Conservation (phyloP, 2,888 invertebrate species). For the Drepana falcataria region DNA sequence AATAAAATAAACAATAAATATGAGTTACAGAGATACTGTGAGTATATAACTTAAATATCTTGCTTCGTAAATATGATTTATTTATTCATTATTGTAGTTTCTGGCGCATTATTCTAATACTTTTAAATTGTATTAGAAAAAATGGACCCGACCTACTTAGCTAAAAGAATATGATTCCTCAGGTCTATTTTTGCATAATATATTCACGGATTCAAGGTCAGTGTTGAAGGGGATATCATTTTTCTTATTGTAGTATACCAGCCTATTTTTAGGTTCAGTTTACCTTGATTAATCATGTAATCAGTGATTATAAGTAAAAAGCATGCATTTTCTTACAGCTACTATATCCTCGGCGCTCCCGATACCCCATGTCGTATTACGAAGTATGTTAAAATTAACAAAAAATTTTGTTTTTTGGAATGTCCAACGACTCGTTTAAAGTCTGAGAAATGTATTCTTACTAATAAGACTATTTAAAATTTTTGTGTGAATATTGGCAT, state of each 20-base stretch:
- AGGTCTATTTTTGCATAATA: slow-evolving; percentile 51
- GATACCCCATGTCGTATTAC: slow-evolving; percentile 33
- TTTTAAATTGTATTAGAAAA: too few species aligned
- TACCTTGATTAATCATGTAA: background rate
- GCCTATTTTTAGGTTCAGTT: slow-evolving; percentile 13
- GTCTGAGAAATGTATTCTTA: too few species aligned
- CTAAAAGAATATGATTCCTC: too few species aligned
- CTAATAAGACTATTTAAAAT: too few species aligned
- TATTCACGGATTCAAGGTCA: slow-evolving; percentile 61
- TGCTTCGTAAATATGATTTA: background rate
- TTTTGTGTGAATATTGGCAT: too few species aligned
- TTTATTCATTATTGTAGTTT: too few species aligned
- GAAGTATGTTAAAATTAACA: slow-evolving; percentile 33
- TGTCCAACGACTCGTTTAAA: too few species aligned
- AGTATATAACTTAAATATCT: slow-evolving; percentile 26
- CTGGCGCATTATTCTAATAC: too few species aligned
- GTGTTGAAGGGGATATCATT: slow-evolving; percentile 41
- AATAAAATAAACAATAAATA: slow-evolving; percentile 19
- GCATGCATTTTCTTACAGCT: slow-evolving; percentile 33
- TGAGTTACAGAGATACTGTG: slow-evolving; percentile 67
- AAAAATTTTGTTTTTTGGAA: background rate
- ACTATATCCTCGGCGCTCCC: slow-evolving; percentile 38
- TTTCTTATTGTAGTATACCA: slow-evolving; percentile 24
- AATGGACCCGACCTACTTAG: too few species aligned
- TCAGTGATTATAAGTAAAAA: background rate